Conservation (phyloP, 2,797 vertebrate genomes). For the Fringilla coelebs region DNA sequence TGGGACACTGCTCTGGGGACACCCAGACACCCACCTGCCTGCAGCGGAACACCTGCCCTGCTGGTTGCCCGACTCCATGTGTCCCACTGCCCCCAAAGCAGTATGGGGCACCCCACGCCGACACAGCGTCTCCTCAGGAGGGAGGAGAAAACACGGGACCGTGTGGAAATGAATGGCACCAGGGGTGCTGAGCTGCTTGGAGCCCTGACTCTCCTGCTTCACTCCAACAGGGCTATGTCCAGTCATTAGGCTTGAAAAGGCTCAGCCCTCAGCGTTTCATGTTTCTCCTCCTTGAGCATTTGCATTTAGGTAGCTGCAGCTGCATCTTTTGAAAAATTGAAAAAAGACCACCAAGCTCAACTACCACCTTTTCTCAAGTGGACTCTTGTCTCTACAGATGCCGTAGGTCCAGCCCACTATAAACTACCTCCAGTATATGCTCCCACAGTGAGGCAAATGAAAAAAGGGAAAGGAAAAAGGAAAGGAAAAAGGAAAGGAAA, state of each 20-base stretch:
- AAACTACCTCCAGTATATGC: neutral
- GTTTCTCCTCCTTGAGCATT: neutral
- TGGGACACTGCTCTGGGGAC: neutral
- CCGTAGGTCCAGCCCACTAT: neutral
- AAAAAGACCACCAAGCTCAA: neutral
- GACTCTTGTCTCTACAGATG: neutral
- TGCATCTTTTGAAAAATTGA: neutral
- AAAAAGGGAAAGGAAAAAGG: neutral
- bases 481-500: too few species aligned
- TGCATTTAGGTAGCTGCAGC: neutral
- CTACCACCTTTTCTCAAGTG: neutral
- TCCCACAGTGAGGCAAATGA: neutral
- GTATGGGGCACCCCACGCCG: neutral
- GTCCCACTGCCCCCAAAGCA: rapidly evolving
- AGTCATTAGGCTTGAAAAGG: neutral
- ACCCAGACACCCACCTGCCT: neutral
- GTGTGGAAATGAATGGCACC: neutral
- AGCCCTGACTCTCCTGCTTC: neutral
- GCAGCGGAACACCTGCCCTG: neutral
- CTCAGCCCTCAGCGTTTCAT: neutral
- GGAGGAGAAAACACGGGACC: neutral
- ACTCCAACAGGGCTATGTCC: neutral
- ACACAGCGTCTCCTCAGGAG: neutral
- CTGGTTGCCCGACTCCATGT: rapidly evolving
- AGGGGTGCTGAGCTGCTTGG: neutral